Conservation (phyloP, 2,888 invertebrate genomes). For the Poecilobothrus nobilitatus region DNA sequence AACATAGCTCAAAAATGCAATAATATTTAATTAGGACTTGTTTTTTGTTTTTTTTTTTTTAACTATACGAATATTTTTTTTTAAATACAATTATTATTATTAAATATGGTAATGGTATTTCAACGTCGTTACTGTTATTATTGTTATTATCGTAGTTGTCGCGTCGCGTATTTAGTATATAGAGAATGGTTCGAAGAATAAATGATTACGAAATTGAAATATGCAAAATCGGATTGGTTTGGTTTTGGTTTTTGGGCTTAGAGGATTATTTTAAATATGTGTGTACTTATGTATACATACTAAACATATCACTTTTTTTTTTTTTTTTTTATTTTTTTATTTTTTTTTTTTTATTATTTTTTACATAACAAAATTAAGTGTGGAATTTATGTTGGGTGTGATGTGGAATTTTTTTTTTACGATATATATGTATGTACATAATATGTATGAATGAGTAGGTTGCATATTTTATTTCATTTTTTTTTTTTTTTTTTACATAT, state of each 20-base stretch:
- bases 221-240: constrained; percentile 1
- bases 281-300: too few relatives aligned
- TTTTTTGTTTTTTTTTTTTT: not conserved
- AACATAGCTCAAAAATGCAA: too few relatives aligned
- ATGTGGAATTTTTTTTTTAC: not conserved
- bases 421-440: not conserved
- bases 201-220: constrained; percentile 1
- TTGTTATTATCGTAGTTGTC: too few relatives aligned
- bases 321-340: not conserved
- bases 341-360: too few relatives aligned
- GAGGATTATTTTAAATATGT: not conserved
- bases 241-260: not conserved
- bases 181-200: not conserved
- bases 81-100: not conserved
- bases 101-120: not conserved
- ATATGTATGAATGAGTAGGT: not conserved
- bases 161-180: too few relatives aligned
- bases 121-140: too few relatives aligned
- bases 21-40: not conserved
- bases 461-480: not conserved
- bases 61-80: not conserved
- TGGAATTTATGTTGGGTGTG: not conserved
- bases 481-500: not conserved
- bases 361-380: not conserved
- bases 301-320: not conserved